phyloP scores from a whole-genome alignment of 2,888 invertebrate species.

The Phyto melanocephala region DNA sequence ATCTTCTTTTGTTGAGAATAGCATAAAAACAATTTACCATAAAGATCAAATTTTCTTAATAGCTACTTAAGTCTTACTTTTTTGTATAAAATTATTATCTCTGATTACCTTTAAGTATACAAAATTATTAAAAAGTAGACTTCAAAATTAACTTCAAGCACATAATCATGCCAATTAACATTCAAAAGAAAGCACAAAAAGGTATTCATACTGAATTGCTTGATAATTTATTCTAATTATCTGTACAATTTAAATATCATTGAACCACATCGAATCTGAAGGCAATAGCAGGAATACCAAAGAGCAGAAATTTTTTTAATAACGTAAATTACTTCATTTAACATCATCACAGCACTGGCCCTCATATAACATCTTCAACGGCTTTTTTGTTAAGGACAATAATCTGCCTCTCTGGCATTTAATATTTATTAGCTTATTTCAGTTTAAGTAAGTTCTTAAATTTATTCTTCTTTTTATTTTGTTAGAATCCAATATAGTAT shows the following conservation, averaged over 20 bases:
- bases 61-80: too few relatives aligned
- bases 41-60: too few relatives aligned
- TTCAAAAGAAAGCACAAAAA: not conserved
- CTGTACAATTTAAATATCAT: not conserved
- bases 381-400: not conserved
- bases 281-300: not conserved
- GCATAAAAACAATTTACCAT: too few relatives aligned
- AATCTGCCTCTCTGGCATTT: not conserved
- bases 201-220: not conserved
- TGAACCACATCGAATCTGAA: not conserved
- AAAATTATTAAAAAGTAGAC: too few relatives aligned
- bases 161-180: not conserved
- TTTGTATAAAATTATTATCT: too few relatives aligned
- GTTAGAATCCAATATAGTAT: constrained; percentile 21
- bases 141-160: not conserved
- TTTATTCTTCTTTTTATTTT: not conserved
- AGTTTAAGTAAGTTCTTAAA: too few relatives aligned
- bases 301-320: not conserved
- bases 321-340: not conserved
- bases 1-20: too few relatives aligned
- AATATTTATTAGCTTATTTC: not conserved
- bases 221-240: not conserved
- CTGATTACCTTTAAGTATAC: too few relatives aligned
- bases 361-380: not conserved
- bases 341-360: not conserved